phyloP scores from a whole-genome alignment of 2,113 vertebrate genomes.

The Balaenoptera acutorostrata region DNA sequence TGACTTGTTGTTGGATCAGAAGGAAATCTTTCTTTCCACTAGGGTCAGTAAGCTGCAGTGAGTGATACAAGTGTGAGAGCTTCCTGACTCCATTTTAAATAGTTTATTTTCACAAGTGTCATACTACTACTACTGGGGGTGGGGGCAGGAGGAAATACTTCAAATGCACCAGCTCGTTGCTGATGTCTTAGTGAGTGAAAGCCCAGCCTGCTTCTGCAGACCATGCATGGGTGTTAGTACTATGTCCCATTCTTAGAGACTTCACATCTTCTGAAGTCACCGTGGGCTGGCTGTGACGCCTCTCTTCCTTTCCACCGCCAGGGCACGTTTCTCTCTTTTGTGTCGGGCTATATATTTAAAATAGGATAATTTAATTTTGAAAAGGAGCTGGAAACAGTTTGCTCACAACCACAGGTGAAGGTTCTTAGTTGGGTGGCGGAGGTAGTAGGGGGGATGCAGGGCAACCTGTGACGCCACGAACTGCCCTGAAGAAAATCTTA shows the following conservation, averaged over 20 bases:
- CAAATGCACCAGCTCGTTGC: neutral
- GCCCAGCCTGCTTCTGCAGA: too few species aligned
- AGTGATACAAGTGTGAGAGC: neutral
- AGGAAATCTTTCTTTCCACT: neutral
- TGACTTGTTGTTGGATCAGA: neutral
- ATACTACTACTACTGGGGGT: too few species aligned
- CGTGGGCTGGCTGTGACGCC: neutral
- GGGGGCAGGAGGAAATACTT: neutral
- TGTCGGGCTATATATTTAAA: neutral
- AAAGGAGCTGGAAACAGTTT: neutral
- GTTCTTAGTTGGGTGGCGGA: neutral
- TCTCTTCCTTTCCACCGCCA: neutral
- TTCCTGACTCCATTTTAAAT: neutral
- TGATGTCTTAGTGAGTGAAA: neutral
- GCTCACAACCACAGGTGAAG: neutral
- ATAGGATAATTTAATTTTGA: neutral
- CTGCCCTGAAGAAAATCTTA: neutral
- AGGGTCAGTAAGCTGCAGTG: neutral
- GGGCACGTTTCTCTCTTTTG: neutral
- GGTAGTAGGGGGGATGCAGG: neutral
- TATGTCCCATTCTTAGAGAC: neutral
- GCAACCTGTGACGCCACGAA: neutral
- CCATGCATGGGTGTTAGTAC: fast-evolving
- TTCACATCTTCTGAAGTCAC: neutral
- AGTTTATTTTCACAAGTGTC: neutral